Conservation (phyloP, 2,113 vertebrate genomes). For the Gallinago paraguaiae region DNA sequence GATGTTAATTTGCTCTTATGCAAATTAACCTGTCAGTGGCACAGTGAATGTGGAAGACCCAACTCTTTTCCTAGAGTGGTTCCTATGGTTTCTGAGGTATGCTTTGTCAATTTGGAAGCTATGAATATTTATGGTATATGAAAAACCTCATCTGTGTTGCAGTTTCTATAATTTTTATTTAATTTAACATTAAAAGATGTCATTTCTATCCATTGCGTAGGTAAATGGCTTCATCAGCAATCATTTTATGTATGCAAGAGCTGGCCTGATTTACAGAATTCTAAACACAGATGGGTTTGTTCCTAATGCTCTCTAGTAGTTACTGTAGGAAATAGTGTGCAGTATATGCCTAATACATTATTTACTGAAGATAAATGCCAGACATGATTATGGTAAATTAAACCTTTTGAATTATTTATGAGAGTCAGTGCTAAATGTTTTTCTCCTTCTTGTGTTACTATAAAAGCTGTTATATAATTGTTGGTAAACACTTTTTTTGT, state of each 20-base stretch:
- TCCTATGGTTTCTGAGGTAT: constrained; percentile 66
- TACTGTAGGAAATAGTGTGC: constrained; percentile 43
- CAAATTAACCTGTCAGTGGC: constrained; percentile 61
- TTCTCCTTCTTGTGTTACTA: constrained; percentile 45
- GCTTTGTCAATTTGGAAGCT: constrained; percentile 42
- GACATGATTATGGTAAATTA: constrained; percentile 72
- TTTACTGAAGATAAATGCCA: constrained; percentile 71
- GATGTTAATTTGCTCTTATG: constrained; percentile 70
- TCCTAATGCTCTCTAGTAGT: constrained; percentile 49
- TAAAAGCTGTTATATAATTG: constrained; percentile 67
- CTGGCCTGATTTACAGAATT: constrained; percentile 56
- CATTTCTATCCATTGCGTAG: constrained; percentile 16
- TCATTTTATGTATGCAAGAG: constrained; percentile 54
- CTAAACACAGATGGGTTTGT: constrained; percentile 58
- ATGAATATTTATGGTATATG: constrained; percentile 69
- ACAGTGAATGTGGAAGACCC: constrained; percentile 47
- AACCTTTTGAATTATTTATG: constrained; percentile 72
- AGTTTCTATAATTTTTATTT: constrained; percentile 58
- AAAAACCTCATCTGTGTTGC: constrained; percentile 34
- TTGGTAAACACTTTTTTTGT: constrained; percentile 69
- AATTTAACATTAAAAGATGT: constrained; percentile 62
- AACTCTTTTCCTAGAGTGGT: constrained; percentile 43
- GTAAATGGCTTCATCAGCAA: constrained; percentile 64
- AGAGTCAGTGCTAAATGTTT: constrained; percentile 65
- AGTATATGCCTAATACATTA: constrained; percentile 62